Percentiles rank a stretch among this genome's conserved stretches.
Conservation (phyloP, 2,888 invertebrate genomes). For the Tupiocoris notatus region DNA sequence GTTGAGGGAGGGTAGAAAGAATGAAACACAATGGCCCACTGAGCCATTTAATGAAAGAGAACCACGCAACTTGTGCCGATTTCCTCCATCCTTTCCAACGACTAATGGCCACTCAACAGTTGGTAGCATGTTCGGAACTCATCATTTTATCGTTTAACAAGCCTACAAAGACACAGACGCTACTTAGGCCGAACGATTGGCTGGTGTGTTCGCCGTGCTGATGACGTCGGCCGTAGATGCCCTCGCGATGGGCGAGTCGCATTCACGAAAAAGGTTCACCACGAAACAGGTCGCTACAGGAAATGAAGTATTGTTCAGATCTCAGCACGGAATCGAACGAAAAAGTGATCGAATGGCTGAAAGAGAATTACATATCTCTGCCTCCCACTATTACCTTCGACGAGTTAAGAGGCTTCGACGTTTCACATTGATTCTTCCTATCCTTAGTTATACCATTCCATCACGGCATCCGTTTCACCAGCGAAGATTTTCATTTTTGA, state of each 20-base stretch:
- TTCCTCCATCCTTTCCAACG: neutral
- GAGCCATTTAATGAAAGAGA: neutral
- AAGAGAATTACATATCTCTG: too few relatives aligned
- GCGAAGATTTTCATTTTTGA: too few relatives aligned
- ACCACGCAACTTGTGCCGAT: slow-evolving; percentile 6
- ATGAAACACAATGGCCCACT: neutral
- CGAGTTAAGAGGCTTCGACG: too few relatives aligned
- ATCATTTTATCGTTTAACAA: too few relatives aligned
- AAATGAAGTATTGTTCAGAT: neutral
- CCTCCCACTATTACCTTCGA: too few relatives aligned
- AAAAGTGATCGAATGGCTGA: neutral
- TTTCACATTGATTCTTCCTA: too few relatives aligned
- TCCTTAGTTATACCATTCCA: too few relatives aligned
- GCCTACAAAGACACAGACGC: too few relatives aligned
- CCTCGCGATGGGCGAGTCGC: neutral
- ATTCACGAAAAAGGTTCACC: neutral
- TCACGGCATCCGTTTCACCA: too few relatives aligned
- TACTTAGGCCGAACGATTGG: too few relatives aligned
- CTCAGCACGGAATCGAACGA: neutral
- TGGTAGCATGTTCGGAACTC: slow-evolving; percentile 23
- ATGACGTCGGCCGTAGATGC: neutral
- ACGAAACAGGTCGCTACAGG: neutral
- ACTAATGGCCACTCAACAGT: slow-evolving; percentile 28
- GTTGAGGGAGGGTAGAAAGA: too few relatives aligned
- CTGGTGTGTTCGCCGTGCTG: too few relatives aligned